Evolutionary conservation across 1,140 invertebrate species (phyloP).

Genomic region (Dendroctonus valens): DNA sequence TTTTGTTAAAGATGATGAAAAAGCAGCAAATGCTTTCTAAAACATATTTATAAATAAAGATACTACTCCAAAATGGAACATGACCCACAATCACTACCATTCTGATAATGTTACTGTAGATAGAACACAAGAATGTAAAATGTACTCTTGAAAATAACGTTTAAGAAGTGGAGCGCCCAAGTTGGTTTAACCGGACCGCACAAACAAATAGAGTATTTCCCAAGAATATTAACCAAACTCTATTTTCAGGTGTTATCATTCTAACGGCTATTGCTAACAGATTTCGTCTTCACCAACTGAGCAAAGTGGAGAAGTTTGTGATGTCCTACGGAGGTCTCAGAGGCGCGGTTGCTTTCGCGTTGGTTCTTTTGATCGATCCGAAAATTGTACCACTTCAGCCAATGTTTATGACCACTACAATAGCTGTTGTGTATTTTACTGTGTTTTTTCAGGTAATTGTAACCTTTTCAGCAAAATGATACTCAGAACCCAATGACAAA

Average conservation of each 20-base stretch:
- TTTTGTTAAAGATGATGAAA: no score
- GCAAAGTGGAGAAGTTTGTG: slow-evolving; percentile 96
- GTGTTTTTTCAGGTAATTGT: slow-evolving; percentile 77
- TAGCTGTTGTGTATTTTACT: slow-evolving; percentile 98
- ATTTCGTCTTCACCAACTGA: slow-evolving; percentile 87
- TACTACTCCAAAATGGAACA: no score
- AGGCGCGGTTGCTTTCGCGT: slow-evolving; percentile 97
- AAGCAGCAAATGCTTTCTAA: no score
- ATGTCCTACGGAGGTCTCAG: slow-evolving; percentile 98
- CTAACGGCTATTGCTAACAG: slow-evolving; percentile 88
- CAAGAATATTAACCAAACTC: neutral
- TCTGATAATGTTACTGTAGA: no score
- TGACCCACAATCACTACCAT: no score
- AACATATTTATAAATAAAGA: no score
- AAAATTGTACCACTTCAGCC: slow-evolving; percentile 75
- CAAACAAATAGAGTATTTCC: no score
- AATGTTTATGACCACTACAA: slow-evolving; percentile 97
- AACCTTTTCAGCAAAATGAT: neutral
- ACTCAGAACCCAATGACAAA: neutral
- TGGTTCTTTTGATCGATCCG: slow-evolving; percentile 88
- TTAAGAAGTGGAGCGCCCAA: no score
- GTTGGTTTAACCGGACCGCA: no score
- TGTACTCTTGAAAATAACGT: no score
- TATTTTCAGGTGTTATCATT: slow-evolving; percentile 78
- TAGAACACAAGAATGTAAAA: no score